Evolutionary conservation across 2,797 vertebrate genomes (phyloP), one percentile per base, ranked within the genome.

Genomic region (Chaenodraco wilsoni): DNA sequence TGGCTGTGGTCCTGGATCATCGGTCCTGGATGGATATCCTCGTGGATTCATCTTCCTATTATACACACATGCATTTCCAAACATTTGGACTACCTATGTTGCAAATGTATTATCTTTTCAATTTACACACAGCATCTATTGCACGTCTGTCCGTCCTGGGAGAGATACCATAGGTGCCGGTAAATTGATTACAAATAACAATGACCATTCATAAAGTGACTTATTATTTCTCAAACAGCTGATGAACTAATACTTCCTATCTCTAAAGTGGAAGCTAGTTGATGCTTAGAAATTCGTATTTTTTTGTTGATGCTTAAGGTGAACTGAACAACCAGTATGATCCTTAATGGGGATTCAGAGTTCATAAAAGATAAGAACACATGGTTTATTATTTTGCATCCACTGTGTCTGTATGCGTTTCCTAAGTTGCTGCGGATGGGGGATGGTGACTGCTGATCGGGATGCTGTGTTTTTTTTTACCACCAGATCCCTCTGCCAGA

Each of bases 401-500:
- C 37, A 43, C n/a, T 31, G 11, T 51, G 40, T 76, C 19, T 76
- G 13, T 37, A 17, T 70, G 40, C 3, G 12, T 67, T 60, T 66
- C 66, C 19, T 55, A 55, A 61, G 77, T 11, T 21, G 23, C n/a
- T 40, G 3, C 21, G n/a, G 27, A 27, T 54, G 78, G 73, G 74
- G 55, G 68, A 79, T 49, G 78, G 72, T 21, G 65, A 63, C 61
- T 1, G 9, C 56, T 69, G 65, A 76, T 69, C 31, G 15, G 33
- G 56, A 74, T 58, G 78, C 65, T 71, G 51, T 72, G 72, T 66
- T 67, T 75, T 75, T 41, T 74, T 85, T 75, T 80, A 84, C 77
- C 69, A 37, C 79, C 23, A 73, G 48, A 59, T 74, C 76, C 86
- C 68, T 73, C 70, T 46, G 69, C 82, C 83, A 61, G 60, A 45